Percentiles rank a stretch among this genome's conserved stretches.
Evolutionary conservation across 2,113 vertebrate species (phyloP).

Genomic region (Manacus vitellinus): DNA sequence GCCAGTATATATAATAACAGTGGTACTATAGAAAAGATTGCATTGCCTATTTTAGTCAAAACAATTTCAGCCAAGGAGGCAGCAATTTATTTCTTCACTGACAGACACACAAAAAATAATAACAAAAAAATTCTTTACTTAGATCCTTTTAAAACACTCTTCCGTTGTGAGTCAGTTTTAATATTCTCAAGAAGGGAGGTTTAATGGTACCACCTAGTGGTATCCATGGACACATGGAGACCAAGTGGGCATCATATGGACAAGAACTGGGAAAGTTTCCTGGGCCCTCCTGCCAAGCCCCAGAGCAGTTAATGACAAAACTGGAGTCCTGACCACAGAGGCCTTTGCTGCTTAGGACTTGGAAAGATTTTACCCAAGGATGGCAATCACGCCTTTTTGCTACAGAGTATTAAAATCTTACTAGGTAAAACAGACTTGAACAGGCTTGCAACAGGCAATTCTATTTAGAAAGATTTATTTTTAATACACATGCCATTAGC

Average conservation of each 20-base stretch:
- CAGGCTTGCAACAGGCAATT: not conserved
- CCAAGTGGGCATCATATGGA: not conserved
- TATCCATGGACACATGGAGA: not conserved
- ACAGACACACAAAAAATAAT: not conserved
- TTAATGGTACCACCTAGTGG: slow-evolving; percentile 53
- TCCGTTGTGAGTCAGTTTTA: not conserved
- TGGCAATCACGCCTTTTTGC: not conserved
- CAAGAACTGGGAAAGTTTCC: not conserved
- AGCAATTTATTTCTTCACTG: not conserved
- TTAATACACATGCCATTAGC: not conserved
- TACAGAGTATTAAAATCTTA: not conserved
- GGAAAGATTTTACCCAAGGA: not conserved
- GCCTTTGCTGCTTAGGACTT: not conserved
- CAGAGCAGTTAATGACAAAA: not conserved
- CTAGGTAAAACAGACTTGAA: not conserved
- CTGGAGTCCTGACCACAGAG: not conserved
- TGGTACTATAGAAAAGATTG: not conserved
- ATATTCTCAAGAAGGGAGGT: not conserved
- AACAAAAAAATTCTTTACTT: not conserved
- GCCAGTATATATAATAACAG: not conserved
- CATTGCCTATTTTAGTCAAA: slow-evolving; percentile 1
- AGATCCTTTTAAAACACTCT: not conserved
- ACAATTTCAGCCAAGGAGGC: not conserved
- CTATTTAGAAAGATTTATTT: not conserved
- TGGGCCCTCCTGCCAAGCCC: not conserved